Base-by-base conservation (phyloP, 2,113 vertebrate species). In the Aegithalos caudatus region DNA sequence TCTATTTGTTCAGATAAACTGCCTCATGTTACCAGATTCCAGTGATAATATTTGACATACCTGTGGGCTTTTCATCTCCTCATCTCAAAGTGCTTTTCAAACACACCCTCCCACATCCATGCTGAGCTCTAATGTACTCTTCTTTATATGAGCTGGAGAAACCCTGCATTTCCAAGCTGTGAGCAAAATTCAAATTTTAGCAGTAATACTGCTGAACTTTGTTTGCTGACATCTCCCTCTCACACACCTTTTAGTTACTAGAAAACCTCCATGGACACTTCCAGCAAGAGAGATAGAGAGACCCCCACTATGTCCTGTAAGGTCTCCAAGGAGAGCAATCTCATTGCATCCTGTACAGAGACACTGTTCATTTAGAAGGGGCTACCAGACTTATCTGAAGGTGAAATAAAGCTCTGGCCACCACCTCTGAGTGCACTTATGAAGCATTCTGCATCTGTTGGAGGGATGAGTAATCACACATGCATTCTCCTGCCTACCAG, bases 401-500 rank as follows among this genome's bases (percentile, higher is more conserved):
- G 51, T 67, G 48, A 88, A 92, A 62, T 31, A 88, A 67, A 78
- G 31, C 37, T 47, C 64, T 86, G n/a, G 28, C 4, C 47, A 47
- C 20, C 47, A 69, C 47, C 40, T 77, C 54, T 5, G 3, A 81
- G 62, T 0, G 4, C 0, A 0, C 8, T 44, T 60, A 20, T 7
- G 17, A 47, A 93, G 38, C 47, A 35, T 78, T 81, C 76, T 93
- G n/a, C 53, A 61, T 78, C 45, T 3, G 7, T 40, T 81, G 37
- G 37, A 62, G 33, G 51, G 37, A 33, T 78, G 53, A 83, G 29
- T 60, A 92, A 78, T 58, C 47, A 54, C 31, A 70, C 12, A 28
- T 4, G 11, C 3, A 3, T 81, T 37, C 51, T 88, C 53, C 67
- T 81, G 79, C 40, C 42, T 79, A 74, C 25, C 37, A 78, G 44